Conservation (phyloP, 2,888 invertebrate genomes). For the Cheiracanthium punctorium region DNA sequence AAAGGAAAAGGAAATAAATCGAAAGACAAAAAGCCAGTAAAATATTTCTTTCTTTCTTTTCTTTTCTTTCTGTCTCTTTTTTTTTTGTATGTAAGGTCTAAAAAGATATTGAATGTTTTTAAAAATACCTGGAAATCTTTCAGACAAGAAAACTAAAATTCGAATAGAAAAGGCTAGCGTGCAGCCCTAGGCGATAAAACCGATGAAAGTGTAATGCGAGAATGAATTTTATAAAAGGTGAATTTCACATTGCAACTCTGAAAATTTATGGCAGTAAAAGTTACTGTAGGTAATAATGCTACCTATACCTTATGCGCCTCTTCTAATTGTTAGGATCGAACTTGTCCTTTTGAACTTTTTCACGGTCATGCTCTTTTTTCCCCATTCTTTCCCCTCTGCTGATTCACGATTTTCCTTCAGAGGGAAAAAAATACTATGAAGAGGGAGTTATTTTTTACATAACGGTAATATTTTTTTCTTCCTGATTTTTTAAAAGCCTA, state of each 20-base stretch:
- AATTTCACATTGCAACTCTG: constrained; percentile 17
- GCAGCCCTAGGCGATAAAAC: too few relatives aligned
- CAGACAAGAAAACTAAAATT: too few relatives aligned
- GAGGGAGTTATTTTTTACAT: not conserved
- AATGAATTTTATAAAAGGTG: constrained; percentile 24
- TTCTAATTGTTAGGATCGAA: constrained; percentile 25
- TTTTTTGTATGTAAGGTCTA: too few relatives aligned
- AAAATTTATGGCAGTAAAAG: not conserved
- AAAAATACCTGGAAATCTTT: too few relatives aligned
- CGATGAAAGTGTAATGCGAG: too few relatives aligned
- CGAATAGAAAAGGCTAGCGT: too few relatives aligned
- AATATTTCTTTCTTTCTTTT: too few relatives aligned
- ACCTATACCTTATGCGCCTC: not conserved
- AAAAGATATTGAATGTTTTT: too few relatives aligned
- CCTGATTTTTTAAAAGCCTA: not conserved
- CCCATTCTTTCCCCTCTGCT: not conserved
- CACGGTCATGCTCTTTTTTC: constrained; percentile 46
- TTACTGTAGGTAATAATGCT: not conserved
- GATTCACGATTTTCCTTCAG: not conserved
- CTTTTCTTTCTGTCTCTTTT: too few relatives aligned
- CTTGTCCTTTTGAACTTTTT: constrained; percentile 68
- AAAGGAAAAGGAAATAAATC: too few relatives aligned
- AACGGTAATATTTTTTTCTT: not conserved
- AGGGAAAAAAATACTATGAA: not conserved
- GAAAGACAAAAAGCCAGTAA: too few relatives aligned